phyloP scores from a whole-genome alignment of 1,140 invertebrate species.

The Calephelis virginiensis region DNA sequence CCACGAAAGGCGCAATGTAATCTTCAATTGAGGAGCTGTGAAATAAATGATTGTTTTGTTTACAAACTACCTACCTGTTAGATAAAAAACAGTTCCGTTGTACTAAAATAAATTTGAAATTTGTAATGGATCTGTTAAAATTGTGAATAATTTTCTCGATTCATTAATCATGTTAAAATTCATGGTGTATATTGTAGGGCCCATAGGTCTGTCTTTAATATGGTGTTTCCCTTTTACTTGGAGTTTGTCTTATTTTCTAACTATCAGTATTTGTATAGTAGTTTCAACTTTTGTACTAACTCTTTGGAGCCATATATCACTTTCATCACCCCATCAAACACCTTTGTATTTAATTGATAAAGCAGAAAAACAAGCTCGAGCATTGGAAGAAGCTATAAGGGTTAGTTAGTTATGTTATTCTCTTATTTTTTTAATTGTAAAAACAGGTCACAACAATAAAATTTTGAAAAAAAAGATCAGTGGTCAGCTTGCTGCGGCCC shows the following conservation, averaged over 20 bases:
- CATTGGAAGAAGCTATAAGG: slow-evolving; percentile 59
- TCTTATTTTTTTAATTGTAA: neutral
- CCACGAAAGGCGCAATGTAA: no score
- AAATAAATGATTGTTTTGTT: neutral
- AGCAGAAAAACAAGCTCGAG: slow-evolving; percentile 66
- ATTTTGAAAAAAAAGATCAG: no score
- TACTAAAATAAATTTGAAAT: neutral
- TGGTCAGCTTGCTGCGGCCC: no score
- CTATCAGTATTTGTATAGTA: slow-evolving; percentile 49
- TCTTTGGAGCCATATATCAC: slow-evolving; percentile 67
- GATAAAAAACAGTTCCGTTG: neutral
- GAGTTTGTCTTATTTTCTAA: slow-evolving; percentile 46
- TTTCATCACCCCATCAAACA: slow-evolving; percentile 74
- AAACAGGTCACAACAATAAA: neutral
- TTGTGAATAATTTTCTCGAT: slow-evolving; percentile 8
- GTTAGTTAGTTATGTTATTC: slow-evolving; percentile 33
- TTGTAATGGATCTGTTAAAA: slow-evolving; percentile 15
- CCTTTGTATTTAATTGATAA: slow-evolving; percentile 66
- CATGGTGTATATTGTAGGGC: slow-evolving; percentile 40
- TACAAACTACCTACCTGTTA: neutral
- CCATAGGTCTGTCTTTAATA: slow-evolving; percentile 43
- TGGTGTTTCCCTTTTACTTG: slow-evolving; percentile 57
- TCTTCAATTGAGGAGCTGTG: no score
- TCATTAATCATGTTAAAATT: slow-evolving; percentile 51
- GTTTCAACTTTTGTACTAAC: slow-evolving; percentile 52